Evolutionary conservation across 2,797 vertebrate genomes (phyloP).

Genomic region (Cetoscarus ocellatus): DNA sequence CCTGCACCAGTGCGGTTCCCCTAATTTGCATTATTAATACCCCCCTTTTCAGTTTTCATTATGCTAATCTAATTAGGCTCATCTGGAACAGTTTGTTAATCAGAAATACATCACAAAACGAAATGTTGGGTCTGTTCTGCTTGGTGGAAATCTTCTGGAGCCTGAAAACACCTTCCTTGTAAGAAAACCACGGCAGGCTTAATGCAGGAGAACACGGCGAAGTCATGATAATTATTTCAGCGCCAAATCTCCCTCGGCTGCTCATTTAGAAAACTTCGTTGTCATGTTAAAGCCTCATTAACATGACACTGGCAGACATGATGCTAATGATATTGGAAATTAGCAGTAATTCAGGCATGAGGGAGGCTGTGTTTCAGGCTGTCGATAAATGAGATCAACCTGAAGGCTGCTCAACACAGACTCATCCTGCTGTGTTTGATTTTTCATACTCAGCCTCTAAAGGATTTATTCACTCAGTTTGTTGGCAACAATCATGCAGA

Average conservation of each 20-base stretch:
- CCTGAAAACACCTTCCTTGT: slow-evolving; percentile 45
- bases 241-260: slow-evolving; percentile 63
- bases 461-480: slow-evolving; percentile 3
- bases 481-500: slow-evolving; percentile 7
- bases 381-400: slow-evolving; percentile 41
- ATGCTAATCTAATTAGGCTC: slow-evolving; percentile 64
- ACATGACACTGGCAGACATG: slow-evolving; percentile 79
- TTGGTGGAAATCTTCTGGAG: slow-evolving; percentile 28
- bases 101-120: slow-evolving; percentile 51
- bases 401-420: slow-evolving; percentile 30
- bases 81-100: slow-evolving; percentile 65
- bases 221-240: slow-evolving; percentile 63
- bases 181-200: slow-evolving; percentile 41
- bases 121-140: slow-evolving; percentile 37
- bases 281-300: slow-evolving; percentile 81
- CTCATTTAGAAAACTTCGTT: slow-evolving; percentile 75
- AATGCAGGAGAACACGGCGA: slow-evolving; percentile 29
- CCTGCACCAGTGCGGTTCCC: slow-evolving; percentile 29
- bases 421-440: not conserved
- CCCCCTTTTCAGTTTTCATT: slow-evolving; percentile 46
- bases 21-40: slow-evolving; percentile 61
- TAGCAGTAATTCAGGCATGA: slow-evolving; percentile 63
- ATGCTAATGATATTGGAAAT: slow-evolving; percentile 80
- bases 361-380: slow-evolving; percentile 47
- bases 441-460: not conserved